Evolutionary conservation across 1,140 invertebrate genomes (phyloP), one percentile per base, ranked within the genome.

Genomic region (Drosophila funebris): DNA sequence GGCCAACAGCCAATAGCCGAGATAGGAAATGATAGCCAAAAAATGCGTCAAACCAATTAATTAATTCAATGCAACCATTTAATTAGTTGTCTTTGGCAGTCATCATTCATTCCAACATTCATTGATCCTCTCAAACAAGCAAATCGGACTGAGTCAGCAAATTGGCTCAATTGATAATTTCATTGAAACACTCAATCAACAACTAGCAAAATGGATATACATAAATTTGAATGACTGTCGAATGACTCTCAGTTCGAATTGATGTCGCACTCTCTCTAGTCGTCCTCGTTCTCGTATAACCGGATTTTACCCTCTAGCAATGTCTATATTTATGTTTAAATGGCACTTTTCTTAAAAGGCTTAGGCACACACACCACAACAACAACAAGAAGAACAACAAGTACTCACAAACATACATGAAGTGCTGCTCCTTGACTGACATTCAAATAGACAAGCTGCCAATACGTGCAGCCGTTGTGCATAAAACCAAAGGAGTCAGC

Each of bases 241-340:
- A 52, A 54, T 44, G 44, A 13, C 27, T 36, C 4, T 18, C 41
- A 36, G 14, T 53, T 37, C 8, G 16, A 18, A 43, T 27, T 22
- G 13, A 31, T 60, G 16, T 48, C 16, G 6, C 24, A 13, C 24
- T 27, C 33, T 50, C 16, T 22, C 13, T 41, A 16, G 1, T 41
- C 13, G 37, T 16, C 14, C 5, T 16, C 37, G n/a, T 41, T 6
- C 13, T 41, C 37, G 5, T 48, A 22, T 44, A 14, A 13, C 11
- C 3, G 22, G 54, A 64, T 33, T 54, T 72, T 78, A 48, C 64
- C 64, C 44, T 44, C 33, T 11, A 14, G 61, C 69, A 78, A 83
- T 88, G 83, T 87, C 83, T 88, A 83, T 87, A 88, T 87, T 87
- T 87, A 87, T 80, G 82, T 87, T 87, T 87, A 87, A 87, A 88